Evolutionary conservation across 2,888 invertebrate species (phyloP).

Genomic region (Taenaris catops): DNA sequence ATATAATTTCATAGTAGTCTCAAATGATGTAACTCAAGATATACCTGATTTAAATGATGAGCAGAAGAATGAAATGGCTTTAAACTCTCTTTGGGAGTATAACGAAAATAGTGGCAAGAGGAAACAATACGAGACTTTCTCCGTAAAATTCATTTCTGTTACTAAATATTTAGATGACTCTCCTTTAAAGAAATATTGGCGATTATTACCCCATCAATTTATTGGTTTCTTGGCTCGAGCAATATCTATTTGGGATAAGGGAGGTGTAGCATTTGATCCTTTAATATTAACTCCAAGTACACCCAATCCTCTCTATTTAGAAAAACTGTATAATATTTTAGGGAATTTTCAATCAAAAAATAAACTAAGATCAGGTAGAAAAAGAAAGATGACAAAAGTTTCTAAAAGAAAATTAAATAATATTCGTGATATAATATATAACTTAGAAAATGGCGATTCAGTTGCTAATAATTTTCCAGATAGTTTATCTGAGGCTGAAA

Average conservation of each 20-base stretch:
- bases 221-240: slow-evolving; percentile 52
- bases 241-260: slow-evolving; percentile 62
- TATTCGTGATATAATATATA: slow-evolving; percentile 62
- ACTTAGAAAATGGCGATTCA: slow-evolving; percentile 39
- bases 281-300: slow-evolving; percentile 44
- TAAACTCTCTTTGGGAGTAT: slow-evolving; percentile 45
- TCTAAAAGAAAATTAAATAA: slow-evolving; percentile 48
- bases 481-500: slow-evolving; percentile 47
- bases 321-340: slow-evolving; percentile 45
- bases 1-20: slow-evolving; percentile 48
- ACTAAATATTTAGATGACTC: slow-evolving; percentile 49
- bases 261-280: slow-evolving; percentile 61
- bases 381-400: slow-evolving; percentile 19
- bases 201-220: slow-evolving; percentile 41
- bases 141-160: slow-evolving; percentile 42
- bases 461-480: slow-evolving; percentile 31
- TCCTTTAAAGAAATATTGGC: slow-evolving; percentile 51
- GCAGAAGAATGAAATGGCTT: slow-evolving; percentile 51
- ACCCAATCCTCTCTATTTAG: slow-evolving; percentile 39
- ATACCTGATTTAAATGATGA: slow-evolving; percentile 35
- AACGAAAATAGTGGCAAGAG: slow-evolving; percentile 25
- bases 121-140: slow-evolving; percentile 31
- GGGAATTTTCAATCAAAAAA: slow-evolving; percentile 29
- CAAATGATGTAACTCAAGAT: slow-evolving; percentile 44
- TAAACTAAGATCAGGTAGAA: slow-evolving; percentile 15